Conservation (phyloP, 1,140 invertebrate genomes). For the Lepidurus apus region DNA sequence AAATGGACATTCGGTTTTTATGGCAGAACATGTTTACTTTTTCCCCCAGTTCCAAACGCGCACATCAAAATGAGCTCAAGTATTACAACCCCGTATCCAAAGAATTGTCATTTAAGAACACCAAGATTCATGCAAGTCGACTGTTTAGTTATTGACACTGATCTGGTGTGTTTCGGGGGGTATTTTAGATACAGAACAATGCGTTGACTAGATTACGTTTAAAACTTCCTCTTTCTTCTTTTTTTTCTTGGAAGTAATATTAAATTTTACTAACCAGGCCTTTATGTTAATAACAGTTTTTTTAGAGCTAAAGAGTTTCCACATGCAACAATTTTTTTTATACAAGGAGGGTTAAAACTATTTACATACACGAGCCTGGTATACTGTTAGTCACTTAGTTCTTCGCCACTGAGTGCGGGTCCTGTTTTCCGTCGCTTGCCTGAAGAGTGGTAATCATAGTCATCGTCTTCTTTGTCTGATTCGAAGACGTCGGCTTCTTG, state of each 20-base stretch:
- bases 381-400: constrained; percentile 2
- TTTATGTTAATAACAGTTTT: not conserved
- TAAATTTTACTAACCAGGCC: too few species aligned
- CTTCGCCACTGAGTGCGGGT: not conserved
- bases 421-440: constrained; percentile 35
- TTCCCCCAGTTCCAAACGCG: not conserved
- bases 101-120: constrained; percentile 7
- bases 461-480: constrained; percentile 60
- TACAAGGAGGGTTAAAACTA: not conserved
- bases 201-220: not conserved
- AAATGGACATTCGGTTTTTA: not conserved
- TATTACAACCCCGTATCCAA: not conserved
- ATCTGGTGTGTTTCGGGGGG: not conserved
- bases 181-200: not conserved
- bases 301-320: not conserved
- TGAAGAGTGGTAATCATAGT: constrained; percentile 39
- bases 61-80: constrained; percentile 1
- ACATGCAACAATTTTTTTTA: constrained; percentile 11
- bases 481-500: constrained; percentile 83
- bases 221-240: not conserved
- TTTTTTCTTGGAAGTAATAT: not conserved
- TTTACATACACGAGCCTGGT: not conserved
- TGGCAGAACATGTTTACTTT: constrained; percentile 1
- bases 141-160: not conserved
- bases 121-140: not conserved